Evolutionary conservation across 64 coral and sea anemone species (phyloP).

Genomic region (Hydrozoanthus tunicans): DNA sequence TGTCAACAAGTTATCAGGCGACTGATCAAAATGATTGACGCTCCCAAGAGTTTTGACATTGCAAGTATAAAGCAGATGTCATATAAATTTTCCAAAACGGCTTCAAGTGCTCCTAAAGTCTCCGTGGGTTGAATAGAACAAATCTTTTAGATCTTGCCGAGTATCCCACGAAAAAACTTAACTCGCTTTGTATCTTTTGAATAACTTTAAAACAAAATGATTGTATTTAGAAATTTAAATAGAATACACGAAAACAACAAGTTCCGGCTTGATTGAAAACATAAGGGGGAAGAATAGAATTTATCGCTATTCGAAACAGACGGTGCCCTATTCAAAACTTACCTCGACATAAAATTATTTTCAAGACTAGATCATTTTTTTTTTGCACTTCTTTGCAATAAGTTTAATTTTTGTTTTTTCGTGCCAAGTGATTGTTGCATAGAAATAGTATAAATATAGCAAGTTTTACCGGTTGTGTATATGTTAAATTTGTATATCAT

Average conservation of each 20-base stretch:
- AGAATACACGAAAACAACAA: neutral
- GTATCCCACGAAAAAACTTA: neutral
- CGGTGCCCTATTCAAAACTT: neutral
- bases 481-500: too few relatives aligned
- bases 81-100: neutral
- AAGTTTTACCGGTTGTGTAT: too few relatives aligned
- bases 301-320: neutral
- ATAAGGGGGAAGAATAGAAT: too few relatives aligned
- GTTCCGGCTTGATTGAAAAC: neutral
- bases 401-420: neutral
- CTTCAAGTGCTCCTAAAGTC: neutral
- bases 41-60: neutral
- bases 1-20: slow-evolving; percentile 37
- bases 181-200: neutral
- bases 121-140: neutral
- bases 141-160: neutral
- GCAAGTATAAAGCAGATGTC: slow-evolving; percentile 4
- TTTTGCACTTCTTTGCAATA: neutral
- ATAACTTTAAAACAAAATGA: neutral
- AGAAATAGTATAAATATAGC: neutral
- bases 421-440: neutral
- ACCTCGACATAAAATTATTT: neutral
- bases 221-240: neutral
- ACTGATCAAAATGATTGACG: slow-evolving; percentile 27
- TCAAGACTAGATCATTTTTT: neutral